Evolutionary conservation across 2,888 invertebrate species (phyloP).

Genomic region (Limnephilus lunatus): DNA sequence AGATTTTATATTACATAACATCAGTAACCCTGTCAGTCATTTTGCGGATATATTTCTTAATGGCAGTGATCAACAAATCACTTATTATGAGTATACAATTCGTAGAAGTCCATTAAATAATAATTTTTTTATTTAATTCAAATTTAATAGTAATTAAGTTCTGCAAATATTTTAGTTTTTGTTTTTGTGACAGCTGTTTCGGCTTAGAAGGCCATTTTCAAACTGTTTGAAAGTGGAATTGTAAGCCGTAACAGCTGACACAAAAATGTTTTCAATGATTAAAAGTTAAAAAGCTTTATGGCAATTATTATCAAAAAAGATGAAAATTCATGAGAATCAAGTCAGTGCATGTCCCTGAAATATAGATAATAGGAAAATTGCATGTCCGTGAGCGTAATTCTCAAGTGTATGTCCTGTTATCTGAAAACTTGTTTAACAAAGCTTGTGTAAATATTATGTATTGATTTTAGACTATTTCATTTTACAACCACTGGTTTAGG

Average conservation of each 20-base stretch:
- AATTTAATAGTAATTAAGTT: too few species aligned
- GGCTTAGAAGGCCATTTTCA: too few species aligned
- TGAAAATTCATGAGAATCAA: not conserved
- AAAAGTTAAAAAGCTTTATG: not conserved
- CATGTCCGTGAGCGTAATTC: not conserved
- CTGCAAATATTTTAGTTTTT: too few species aligned
- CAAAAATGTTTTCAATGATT: not conserved
- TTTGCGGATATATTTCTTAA: not conserved
- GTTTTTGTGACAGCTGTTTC: too few species aligned
- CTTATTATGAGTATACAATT: not conserved
- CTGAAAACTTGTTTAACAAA: not conserved
- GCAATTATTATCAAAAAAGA: not conserved
- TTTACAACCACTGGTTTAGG: not conserved
- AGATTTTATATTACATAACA: not conserved
- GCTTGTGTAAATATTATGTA: not conserved
- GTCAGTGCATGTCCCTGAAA: not conserved
- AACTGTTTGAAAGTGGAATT: too few species aligned
- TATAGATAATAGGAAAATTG: not conserved
- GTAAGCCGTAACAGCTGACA: too few species aligned
- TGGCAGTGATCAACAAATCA: not conserved
- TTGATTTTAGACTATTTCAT: slow-evolving; percentile 2
- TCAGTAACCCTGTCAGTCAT: not conserved
- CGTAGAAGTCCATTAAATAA: too few species aligned
- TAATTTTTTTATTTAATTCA: too few species aligned
- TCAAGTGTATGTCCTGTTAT: not conserved